Evolutionary conservation across 2,888 invertebrate genomes (phyloP), one percentile per base, ranked within the genome.

Genomic region (Ochlodes sylvanus): DNA sequence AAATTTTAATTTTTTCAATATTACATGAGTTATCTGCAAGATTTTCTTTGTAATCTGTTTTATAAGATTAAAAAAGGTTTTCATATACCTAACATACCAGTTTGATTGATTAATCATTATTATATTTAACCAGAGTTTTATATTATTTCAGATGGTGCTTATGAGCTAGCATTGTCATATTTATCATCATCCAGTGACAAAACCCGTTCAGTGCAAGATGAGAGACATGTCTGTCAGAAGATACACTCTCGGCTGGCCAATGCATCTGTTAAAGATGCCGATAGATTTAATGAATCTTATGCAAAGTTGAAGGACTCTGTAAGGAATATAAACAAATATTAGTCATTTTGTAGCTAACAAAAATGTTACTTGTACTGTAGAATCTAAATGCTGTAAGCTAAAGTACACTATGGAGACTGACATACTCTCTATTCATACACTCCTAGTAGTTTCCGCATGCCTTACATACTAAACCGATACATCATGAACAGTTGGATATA

Each of bases 241-340:
- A 92, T 94, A 58, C 86, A 89, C 63, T 77, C 87, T 14, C 79
- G 82, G 21, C 79, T 93, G 6, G 73, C 84, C 17, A 79, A 69
- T 73, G 75, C 82, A 19, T 89, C 89, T 41, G 74, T 83, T 12
- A 82, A 79, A 72, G 89, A 93, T 81, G 88, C 85, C 54, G 93
- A 93, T 52, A 92, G 90, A 74, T 94, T 94, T 68, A 87, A 86
- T 80, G 92, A 94, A 75, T 89, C 79, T 70, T 90, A 92, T 79
- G 81, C 86, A 5, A 93, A 92, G 81, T 72, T 94, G 4, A 93
- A 90, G 72, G 86, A 78, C 50, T 89, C 91, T 71, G 94, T 94
- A 75, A 89, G 90, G 42, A 10, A 3, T 42, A 9, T 5, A 34
- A 34, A 9, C 7, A 34, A 34, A 34, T 9, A 34, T 9, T 9